phyloP scores from a whole-genome alignment of 1,140 invertebrate species.

The Cardiocondyla obscurior region DNA sequence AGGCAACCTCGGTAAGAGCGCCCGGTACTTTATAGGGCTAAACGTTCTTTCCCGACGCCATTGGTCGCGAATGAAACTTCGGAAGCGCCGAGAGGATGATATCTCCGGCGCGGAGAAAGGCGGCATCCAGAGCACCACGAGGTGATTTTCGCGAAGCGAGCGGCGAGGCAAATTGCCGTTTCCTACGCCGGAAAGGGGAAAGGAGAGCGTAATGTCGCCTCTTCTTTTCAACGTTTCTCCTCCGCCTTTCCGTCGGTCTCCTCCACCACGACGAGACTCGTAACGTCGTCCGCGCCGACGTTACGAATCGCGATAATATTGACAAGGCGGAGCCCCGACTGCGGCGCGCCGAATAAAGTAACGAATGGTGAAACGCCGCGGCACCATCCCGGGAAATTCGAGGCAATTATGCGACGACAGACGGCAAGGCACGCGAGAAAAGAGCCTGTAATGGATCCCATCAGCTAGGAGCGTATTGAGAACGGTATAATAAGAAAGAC shows the following conservation, averaged over 20 bases:
- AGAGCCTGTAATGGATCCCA: constrained; percentile 30
- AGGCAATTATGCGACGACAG: constrained; percentile 49
- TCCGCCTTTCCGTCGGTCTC: constrained; percentile 43
- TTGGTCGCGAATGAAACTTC: constrained; percentile 50
- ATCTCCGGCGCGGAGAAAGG: constrained; percentile 42
- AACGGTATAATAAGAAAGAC: neutral
- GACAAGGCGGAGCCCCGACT: constrained; percentile 59
- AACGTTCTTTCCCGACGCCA: constrained; percentile 32
- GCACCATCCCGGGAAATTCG: constrained; percentile 24
- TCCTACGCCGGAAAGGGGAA: constrained; percentile 41
- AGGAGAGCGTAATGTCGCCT: constrained; percentile 56
- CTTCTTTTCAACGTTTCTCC: constrained; percentile 53
- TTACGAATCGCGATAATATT: constrained; percentile 68
- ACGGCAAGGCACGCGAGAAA: constrained; percentile 32
- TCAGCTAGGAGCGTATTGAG: constrained; percentile 16
- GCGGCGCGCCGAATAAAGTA: constrained; percentile 47
- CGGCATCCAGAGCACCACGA: constrained; percentile 34
- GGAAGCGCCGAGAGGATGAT: constrained; percentile 29
- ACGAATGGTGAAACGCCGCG: constrained; percentile 18
- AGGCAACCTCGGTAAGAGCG: constrained; percentile 11
- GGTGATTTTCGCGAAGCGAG: constrained; percentile 53
- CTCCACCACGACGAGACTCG: constrained; percentile 19
- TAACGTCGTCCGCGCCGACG: constrained; percentile 47
- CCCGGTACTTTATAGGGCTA: constrained; percentile 37
- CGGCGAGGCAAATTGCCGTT: constrained; percentile 55